A percentile compares a stretch with the other conserved stretches of the same genome.
Evolutionary conservation across 1,140 invertebrate genomes (phyloP).

Genomic region (Euura lappo): DNA sequence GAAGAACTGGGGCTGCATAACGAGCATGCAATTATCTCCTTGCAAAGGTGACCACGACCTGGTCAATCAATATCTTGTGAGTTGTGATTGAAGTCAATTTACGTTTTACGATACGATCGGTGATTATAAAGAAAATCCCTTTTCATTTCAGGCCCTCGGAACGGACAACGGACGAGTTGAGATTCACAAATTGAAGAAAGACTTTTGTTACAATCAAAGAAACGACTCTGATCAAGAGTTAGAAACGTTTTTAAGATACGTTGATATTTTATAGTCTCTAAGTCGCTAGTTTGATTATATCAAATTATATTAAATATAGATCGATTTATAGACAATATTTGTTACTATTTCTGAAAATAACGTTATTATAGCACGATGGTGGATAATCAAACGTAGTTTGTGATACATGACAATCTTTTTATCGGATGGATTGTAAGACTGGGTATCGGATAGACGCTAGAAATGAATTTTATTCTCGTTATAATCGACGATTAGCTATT

Average conservation of each 20-base stretch:
- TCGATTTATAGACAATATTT: not conserved
- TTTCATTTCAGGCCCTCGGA: conserved; percentile 51
- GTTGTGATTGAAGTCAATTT: conserved; percentile 15
- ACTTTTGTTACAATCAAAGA: conserved; percentile 54
- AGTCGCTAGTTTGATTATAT: not conserved
- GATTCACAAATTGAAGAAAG: conserved; percentile 58
- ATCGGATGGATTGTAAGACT: not conserved
- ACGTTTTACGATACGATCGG: too few relatives aligned
- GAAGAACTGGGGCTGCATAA: conserved; percentile 43
- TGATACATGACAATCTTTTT: not conserved
- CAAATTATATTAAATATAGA: not conserved
- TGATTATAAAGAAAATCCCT: not conserved
- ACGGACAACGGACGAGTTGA: conserved; percentile 53
- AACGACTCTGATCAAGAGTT: conserved; percentile 55
- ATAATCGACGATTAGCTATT: too few relatives aligned
- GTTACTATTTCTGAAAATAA: not conserved
- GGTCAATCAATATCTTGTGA: conserved; percentile 53
- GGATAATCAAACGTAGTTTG: not conserved
- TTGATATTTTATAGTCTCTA: conserved; percentile 35
- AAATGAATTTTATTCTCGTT: not conserved
- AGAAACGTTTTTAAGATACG: conserved; percentile 52
- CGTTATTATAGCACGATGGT: too few relatives aligned
- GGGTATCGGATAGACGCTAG: not conserved
- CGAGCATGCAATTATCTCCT: conserved; percentile 53
- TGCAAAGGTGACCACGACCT: conserved; percentile 47